Base-by-base conservation (phyloP, 2,797 vertebrate genomes). In the Macropodus opercularis region DNA sequence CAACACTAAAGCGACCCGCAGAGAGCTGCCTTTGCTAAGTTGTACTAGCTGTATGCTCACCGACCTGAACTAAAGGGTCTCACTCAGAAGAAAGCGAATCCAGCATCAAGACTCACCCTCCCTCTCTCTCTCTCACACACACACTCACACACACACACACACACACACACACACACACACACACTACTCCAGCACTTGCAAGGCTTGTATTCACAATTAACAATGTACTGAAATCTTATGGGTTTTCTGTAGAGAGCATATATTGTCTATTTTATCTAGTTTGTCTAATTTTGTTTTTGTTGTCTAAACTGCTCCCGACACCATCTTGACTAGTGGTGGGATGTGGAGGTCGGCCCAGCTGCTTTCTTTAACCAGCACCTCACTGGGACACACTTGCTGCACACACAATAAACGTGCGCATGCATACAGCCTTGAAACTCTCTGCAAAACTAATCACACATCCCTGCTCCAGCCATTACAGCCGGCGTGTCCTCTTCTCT, bases 61-160 rank as follows among this genome's bases (percentile, higher is more conserved):
- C 85, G 87, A 90, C 87, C 85, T 85, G 78, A 87, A 87, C 64
- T 41, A 63, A 84, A 72, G 51, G 75, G 77, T 86, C 72, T 60
- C 7, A 14, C 46, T 74, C 42, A 3, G 54, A 77, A 55, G 70
- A 81, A 84, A 81, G 49, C 22, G 9, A 75, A 63, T 39, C 49
- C 10, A 2, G 43, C 55, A 58, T 72, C 52, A 17, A 49, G 24
- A 7, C 13, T 24, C 35, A 42, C 62, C 43, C 39, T 51, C n/a
- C n/a, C n/a, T n/a, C n/a, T n/a, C n/a, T n/a, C n/a, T n/a, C n/a
- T n/a, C n/a, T n/a, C n/a, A n/a, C n/a, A n/a, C n/a, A n/a, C n/a
- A n/a, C n/a, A n/a, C n/a, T n/a, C n/a, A n/a, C n/a, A n/a, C n/a
- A n/a, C n/a, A n/a, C n/a, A n/a, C n/a, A n/a, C n/a, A n/a, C n/a